These are phyloP conservation scores for Gerris lacustris DNA, from an alignment of 2,888 invertebrate genomes.

Conservation along the genomic window DNA sequence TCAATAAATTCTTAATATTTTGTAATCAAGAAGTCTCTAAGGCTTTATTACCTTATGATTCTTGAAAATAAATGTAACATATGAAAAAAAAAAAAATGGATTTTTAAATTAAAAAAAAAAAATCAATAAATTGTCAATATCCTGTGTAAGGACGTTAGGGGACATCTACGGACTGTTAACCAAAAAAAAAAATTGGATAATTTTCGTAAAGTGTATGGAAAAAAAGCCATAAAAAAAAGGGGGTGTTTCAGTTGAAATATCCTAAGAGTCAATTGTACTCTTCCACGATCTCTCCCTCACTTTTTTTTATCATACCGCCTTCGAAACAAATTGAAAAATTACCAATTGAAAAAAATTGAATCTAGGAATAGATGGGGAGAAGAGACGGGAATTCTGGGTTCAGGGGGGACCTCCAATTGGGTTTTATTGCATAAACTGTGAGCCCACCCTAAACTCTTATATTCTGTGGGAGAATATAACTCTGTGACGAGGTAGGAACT, in stretches of 20 bases:
- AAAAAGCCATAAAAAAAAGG: background rate
- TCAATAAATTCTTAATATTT: no score
- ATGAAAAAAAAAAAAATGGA: no score
- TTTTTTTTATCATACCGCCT: conserved; percentile 19
- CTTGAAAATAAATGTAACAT: no score
- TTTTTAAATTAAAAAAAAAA: no score
- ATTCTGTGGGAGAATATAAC: background rate
- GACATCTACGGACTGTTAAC: background rate
- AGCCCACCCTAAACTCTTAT: background rate
- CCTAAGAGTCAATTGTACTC: background rate
- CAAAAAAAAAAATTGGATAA: background rate
- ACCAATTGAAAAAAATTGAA: conserved; percentile 27
- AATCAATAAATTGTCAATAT: no score
- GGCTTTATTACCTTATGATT: no score
- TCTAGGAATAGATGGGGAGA: conserved; percentile 20
- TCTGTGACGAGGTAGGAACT: conserved; percentile 10
- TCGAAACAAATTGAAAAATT: conserved; percentile 28
- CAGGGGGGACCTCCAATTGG: background rate
- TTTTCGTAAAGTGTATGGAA: background rate
- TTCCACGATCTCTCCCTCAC: conserved; percentile 5
- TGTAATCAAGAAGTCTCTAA: no score
- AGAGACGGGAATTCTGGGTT: no score
- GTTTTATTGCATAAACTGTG: conserved; percentile 3
- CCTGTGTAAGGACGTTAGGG: background rate
- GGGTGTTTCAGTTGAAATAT: background rate